Evolutionary conservation across 2,113 vertebrate species (phyloP), one percentile per base, ranked within the genome.

Genomic region (Donacobius atricapilla): DNA sequence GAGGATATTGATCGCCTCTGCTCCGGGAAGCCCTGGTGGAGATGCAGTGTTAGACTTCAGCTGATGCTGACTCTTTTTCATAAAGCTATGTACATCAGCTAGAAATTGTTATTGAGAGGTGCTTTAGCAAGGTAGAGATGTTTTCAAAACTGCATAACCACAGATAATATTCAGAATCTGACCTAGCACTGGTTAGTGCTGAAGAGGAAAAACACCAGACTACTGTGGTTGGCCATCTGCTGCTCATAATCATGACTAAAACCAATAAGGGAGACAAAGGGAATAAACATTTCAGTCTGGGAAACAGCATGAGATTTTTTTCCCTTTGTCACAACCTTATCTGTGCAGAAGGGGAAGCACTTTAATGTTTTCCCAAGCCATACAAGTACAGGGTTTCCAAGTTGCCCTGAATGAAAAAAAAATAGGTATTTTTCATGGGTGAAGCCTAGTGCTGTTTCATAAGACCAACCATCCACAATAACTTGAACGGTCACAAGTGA

Each of bases 41-140:
- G 50, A 71, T 9, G 21, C 44, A 60, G 33, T 76, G 91, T 83
- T 87, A 91, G 73, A 75, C 93, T 95, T 84, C 89, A 94, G 88
- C 78, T 91, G 88, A 95, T 90, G 93, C 56, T 25, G 48, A 53
- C 51, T 85, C 71, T 93, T 95, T 96, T 93, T 57, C 71, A 92
- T 66, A 96, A 88, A 96, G 87, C 90, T 83, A 53, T 54, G 57
- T 61, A 39, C 25, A 94, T 96, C 90, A 94, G 75, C 73, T 82
- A 80, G 89, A 94, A 97, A 92, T 77, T 86, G 70, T 94, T 96
- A 95, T 19, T 92, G 87, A 97, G 86, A 93, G 54, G 83, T 81
- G 71, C 51, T 80, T 80, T 66, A 58, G 39, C 21, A 39, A n/a
- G 70, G 21, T 10, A 79, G 51, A 15, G 2, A 9, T 45, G 27